These are phyloP conservation scores for Percina caprodes DNA, from an alignment of 2,113 vertebrate genomes.

Conservation along the genomic window DNA sequence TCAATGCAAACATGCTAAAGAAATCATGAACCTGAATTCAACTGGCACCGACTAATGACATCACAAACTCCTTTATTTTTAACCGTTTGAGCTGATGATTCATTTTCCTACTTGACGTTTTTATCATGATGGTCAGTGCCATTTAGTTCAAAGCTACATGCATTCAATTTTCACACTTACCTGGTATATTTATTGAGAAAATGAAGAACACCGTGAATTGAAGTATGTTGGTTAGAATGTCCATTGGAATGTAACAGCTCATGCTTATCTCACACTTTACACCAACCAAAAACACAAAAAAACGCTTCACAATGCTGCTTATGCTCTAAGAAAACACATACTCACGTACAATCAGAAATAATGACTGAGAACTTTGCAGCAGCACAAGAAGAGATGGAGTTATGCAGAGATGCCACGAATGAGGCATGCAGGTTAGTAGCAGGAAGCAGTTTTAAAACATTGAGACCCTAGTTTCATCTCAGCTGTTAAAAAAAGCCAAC, in stretches of 20 bases:
- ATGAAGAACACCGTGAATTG: not conserved
- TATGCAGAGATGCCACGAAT: constrained; percentile 51
- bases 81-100: not conserved
- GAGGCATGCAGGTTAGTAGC: constrained; percentile 84
- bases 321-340: constrained; percentile 10
- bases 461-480: constrained; percentile 18
- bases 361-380: constrained; percentile 6
- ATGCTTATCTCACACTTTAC: not conserved
- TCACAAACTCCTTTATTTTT: not conserved
- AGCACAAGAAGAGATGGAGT: constrained; percentile 24
- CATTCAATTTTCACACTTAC: constrained; percentile 47
- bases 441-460: constrained; percentile 47
- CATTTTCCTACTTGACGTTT: not conserved
- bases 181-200: not conserved
- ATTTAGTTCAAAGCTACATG: constrained; percentile 21
- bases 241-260: not conserved
- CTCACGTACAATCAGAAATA: constrained; percentile 10
- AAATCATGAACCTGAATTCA: constrained; percentile 36
- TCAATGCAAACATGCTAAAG: constrained; percentile 37
- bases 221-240: constrained; percentile 11
- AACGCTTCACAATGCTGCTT: not conserved
- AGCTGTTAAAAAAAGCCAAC: constrained; percentile 40
- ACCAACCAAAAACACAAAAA: not conserved
- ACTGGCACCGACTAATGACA: constrained; percentile 13
- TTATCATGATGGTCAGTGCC: not conserved